A percentile compares a stretch with the other conserved stretches of the same genome.
These are phyloP conservation scores for Lonchura striata DNA, from an alignment of 2,113 vertebrate species.

Conservation along the genomic window DNA sequence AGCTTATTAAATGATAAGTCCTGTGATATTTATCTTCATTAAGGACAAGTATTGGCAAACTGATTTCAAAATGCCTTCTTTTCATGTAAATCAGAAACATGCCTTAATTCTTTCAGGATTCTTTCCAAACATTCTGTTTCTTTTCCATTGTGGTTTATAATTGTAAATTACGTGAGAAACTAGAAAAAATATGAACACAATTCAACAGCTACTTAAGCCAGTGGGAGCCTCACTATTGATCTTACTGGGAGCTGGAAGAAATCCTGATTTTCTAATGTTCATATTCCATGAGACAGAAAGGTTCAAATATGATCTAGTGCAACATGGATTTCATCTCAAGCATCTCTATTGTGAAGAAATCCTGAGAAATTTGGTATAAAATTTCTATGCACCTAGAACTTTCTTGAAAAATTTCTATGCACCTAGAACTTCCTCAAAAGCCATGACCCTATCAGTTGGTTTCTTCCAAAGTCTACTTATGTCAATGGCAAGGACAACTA, in stretches of 20 bases:
- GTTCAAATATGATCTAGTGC: background rate
- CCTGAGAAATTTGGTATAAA: background rate
- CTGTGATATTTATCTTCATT: constrained; percentile 55
- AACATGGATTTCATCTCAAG: background rate
- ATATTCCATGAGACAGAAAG: background rate
- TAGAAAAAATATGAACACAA: background rate
- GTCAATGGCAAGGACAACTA: background rate
- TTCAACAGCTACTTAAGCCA: background rate
- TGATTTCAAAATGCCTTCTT: background rate
- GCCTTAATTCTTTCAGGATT: background rate
- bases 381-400: background rate
- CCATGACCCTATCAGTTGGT: rapidly evolving
- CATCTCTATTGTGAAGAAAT: background rate
- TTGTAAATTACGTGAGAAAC: background rate
- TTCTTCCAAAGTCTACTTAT: background rate
- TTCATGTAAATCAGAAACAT: background rate
- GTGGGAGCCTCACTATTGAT: background rate
- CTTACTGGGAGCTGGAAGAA: background rate
- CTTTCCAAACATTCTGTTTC: background rate
- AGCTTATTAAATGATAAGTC: background rate
- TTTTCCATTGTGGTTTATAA: background rate
- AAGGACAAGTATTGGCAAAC: background rate
- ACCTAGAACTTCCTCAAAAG: background rate
- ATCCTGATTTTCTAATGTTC: background rate
- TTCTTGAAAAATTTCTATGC: background rate